These are phyloP conservation scores for Apeira syringaria DNA, from an alignment of 2,888 invertebrate genomes.

Conservation along the genomic window DNA sequence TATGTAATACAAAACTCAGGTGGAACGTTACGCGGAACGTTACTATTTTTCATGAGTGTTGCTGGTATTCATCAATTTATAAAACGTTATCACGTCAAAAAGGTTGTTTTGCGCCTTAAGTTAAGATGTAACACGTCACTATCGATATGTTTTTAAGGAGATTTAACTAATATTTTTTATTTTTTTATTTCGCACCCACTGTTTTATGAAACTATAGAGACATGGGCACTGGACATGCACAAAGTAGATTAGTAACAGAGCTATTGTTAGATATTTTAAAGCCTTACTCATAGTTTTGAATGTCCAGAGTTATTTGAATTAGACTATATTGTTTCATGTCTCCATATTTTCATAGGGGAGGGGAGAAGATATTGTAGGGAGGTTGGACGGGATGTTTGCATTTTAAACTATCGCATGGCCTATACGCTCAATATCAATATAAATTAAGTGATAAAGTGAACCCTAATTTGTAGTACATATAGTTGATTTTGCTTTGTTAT, in stretches of 20 bases:
- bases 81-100: too few relatives aligned
- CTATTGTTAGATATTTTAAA: conserved; percentile 11
- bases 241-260: conserved; percentile 28
- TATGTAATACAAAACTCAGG: too few relatives aligned
- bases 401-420: background rate
- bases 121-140: too few relatives aligned
- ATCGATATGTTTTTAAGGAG: too few relatives aligned
- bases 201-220: conserved; percentile 14
- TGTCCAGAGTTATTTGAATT: conserved; percentile 5
- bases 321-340: conserved; percentile 17
- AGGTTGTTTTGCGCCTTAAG: too few relatives aligned
- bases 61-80: too few relatives aligned
- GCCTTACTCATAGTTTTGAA: conserved; percentile 9
- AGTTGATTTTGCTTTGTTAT: background rate
- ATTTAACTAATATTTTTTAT: too few relatives aligned
- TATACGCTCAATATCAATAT: too few relatives aligned
- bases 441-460: too few relatives aligned
- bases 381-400: conserved; percentile 29
- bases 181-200: conserved; percentile 17
- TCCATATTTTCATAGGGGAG: conserved; percentile 33
- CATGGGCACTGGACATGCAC: conserved; percentile 14
- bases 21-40: too few relatives aligned
- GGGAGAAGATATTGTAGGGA: conserved; percentile 29
- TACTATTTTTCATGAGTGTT: too few relatives aligned
- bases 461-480: background rate